Evolutionary conservation across 2,888 invertebrate species (phyloP), one percentile per base, ranked within the genome.

Genomic region (Pristionchus fissidentatus): DNA sequence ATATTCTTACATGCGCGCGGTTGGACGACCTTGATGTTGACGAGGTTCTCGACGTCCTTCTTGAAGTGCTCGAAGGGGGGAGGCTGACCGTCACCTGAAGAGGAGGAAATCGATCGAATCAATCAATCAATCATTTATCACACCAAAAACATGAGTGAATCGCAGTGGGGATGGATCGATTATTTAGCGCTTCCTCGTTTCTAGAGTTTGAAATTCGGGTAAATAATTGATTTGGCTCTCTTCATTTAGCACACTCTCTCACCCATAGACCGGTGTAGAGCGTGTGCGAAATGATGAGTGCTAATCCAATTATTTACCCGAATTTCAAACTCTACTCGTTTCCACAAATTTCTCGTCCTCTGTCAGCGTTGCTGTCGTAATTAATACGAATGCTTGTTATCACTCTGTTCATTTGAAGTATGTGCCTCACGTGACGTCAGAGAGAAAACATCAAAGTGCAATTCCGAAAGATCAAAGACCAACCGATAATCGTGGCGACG

Each of bases 1-100:
- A 49, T 29, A n/a, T 10, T 78, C 88, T 92, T 87, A 93, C 93
- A 91, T 78, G 95, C 95, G 49, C 96, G 94, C 93, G 97, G 97
- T 89, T 96, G 95, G 94, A 96, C 97, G 87, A 97, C 95, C 26
- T 95, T 96, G 92, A 97, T 94, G 0, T 96, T 96, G 91, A 95
- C 96, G 77, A 98, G 93, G 73, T 91, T 90, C 66, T 92, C 91
- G 43, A 93, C 88, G 88, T 97, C 96, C 0, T 95, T 95, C 91
- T 97, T 97, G 91, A 97, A 97, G 90, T 96, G 96, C 38, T 85
- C 84, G 87, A 91, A 91, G 32, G 87, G 88, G 13, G 89, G 89
- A 8, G 90, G 89, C 83, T 90, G 90, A 10, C 88, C 88, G 60
- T 89, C 90, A 41, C 90, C 90, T n/a, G 66, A 62, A 78, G n/a